These are phyloP conservation scores for Xerus inauris DNA, from an alignment of 2,113 vertebrate genomes.

Conservation along the genomic window DNA sequence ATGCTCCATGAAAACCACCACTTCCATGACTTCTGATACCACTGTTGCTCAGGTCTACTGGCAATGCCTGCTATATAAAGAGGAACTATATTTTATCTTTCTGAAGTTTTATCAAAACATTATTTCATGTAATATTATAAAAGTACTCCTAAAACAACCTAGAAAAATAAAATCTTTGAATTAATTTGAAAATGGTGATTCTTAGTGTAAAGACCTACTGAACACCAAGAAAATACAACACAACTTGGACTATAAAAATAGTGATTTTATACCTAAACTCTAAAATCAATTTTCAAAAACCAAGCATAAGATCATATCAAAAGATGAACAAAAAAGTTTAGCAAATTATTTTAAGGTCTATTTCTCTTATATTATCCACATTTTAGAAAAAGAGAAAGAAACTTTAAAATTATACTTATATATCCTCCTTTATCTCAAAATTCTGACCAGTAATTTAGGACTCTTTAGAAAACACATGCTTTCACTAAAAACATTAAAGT, in stretches of 20 bases:
- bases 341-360: conserved; percentile 18
- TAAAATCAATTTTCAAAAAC: conserved; percentile 44
- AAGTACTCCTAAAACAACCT: conserved; percentile 3
- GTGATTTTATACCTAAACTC: conserved; percentile 45
- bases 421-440: conserved; percentile 16
- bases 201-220: conserved; percentile 30
- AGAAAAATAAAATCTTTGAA: conserved; percentile 47
- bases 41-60: conserved; percentile 97
- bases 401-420: conserved; percentile 37
- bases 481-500: conserved; percentile 13
- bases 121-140: conserved; percentile 2
- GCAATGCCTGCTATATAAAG: conserved; percentile 93
- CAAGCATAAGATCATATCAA: not conserved
- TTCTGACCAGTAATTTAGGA: conserved; percentile 20
- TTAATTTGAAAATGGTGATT: conserved; percentile 30
- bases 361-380: conserved; percentile 40
- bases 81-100: conserved; percentile 67
- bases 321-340: conserved; percentile 29
- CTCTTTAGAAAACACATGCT: not conserved
- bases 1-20: conserved; percentile 93
- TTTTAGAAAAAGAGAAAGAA: conserved; percentile 19
- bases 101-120: conserved; percentile 40
- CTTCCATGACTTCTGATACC: conserved; percentile 92
- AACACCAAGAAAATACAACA: conserved; percentile 1
- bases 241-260: conserved; percentile 3